Evolutionary conservation across 2,888 invertebrate genomes (phyloP).

Genomic region (Phrixothrix hirtus): DNA sequence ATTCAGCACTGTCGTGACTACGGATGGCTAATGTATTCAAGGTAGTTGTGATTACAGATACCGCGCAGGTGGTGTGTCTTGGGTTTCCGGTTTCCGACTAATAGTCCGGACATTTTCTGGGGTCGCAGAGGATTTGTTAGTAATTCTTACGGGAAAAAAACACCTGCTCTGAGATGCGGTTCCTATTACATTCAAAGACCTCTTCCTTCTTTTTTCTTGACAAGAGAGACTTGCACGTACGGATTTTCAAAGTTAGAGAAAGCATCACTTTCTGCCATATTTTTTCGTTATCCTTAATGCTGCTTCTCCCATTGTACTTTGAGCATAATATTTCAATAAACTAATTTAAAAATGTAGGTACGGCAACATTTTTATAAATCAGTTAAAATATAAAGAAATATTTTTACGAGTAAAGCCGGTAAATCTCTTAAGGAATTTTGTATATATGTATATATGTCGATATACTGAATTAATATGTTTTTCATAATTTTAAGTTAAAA

Average conservation of each 20-base stretch:
- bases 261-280: background rate
- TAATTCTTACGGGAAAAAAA: constrained; percentile 36
- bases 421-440: too few relatives aligned
- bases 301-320: too few relatives aligned
- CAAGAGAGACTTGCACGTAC: constrained; percentile 21
- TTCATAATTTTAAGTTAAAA: background rate
- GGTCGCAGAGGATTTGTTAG: constrained; percentile 35
- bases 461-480: background rate
- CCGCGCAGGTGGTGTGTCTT: constrained; percentile 33
- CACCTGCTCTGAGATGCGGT: constrained; percentile 34
- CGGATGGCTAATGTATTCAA: constrained; percentile 26
- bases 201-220: constrained; percentile 32
- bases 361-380: too few relatives aligned
- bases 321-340: too few relatives aligned
- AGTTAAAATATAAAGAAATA: too few relatives aligned
- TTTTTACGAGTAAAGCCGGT: too few relatives aligned
- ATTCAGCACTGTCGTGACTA: constrained; percentile 11
- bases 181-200: constrained; percentile 35
- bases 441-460: too few relatives aligned
- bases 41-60: constrained; percentile 35
- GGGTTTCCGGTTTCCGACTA: constrained; percentile 35
- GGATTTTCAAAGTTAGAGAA: constrained; percentile 11
- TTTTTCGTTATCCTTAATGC: background rate
- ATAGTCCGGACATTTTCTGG: constrained; percentile 36
- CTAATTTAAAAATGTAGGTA: too few relatives aligned